Conservation (phyloP, 2,888 invertebrate species). For the Diplolepis rosae region DNA sequence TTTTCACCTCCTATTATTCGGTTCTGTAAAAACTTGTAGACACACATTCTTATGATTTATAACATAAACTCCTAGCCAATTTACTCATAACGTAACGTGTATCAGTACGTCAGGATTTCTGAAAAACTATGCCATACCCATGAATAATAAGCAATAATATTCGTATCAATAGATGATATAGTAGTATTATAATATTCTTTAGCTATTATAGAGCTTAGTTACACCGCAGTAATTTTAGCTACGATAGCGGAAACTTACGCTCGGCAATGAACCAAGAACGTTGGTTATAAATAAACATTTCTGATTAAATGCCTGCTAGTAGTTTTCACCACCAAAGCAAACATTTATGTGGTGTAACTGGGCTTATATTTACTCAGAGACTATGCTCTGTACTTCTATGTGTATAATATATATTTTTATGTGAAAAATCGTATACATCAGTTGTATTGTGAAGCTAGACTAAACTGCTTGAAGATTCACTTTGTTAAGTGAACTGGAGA, state of each 20-base stretch:
- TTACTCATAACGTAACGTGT: not conserved
- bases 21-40: not conserved
- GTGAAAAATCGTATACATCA: conserved; percentile 76
- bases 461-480: conserved; percentile 52
- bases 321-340: not conserved
- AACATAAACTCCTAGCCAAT: conserved; percentile 51
- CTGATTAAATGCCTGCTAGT: not conserved
- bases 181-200: conserved; percentile 66
- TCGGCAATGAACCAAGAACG: conserved; percentile 55
- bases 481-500: not conserved
- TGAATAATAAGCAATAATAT: conserved; percentile 29
- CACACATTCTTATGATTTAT: conserved; percentile 35
- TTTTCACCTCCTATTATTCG: no score
- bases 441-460: conserved; percentile 73
- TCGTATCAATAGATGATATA: conserved; percentile 53
- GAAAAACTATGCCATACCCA: no score
- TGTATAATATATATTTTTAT: conserved; percentile 73
- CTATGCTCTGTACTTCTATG: conserved; percentile 70
- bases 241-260: no score
- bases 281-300: not conserved
- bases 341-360: conserved; percentile 19
- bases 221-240: no score
- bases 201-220: conserved; percentile 52
- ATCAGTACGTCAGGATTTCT: no score
- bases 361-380: conserved; percentile 64